A percentile compares a stretch with the other conserved stretches of the same genome.
Evolutionary conservation across 2,797 vertebrate genomes (phyloP).

Genomic region (Enteromius treurensis): DNA sequence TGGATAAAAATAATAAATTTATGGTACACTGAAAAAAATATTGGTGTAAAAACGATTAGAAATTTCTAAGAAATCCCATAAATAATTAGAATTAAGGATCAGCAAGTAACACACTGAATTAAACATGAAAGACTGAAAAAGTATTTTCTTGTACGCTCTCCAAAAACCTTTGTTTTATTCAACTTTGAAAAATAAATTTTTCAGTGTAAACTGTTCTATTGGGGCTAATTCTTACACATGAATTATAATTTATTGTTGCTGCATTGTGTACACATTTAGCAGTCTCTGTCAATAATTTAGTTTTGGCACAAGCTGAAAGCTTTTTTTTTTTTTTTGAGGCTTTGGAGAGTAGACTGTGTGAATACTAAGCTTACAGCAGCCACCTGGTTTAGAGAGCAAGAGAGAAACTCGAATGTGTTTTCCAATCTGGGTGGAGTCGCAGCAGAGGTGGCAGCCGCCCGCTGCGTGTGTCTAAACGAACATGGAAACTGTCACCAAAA

Average conservation of each 20-base stretch:
- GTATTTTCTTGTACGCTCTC: background rate
- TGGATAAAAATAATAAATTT: background rate
- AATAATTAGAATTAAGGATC: background rate
- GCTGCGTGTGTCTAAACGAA: conserved; percentile 38
- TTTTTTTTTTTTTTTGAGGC: background rate
- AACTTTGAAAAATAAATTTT: background rate
- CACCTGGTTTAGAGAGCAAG: background rate
- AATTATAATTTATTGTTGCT: conserved; percentile 12
- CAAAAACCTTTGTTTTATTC: background rate
- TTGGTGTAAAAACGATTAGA: background rate
- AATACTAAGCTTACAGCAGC: conserved; percentile 1
- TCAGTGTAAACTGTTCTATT: background rate
- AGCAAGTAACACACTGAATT: background rate
- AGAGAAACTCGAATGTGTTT: conserved; percentile 22
- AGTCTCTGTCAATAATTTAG: background rate
- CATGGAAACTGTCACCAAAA: conserved; percentile 42
- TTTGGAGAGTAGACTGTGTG: conserved; percentile 1
- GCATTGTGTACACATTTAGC: conserved; percentile 8
- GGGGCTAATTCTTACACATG: conserved; percentile 3
- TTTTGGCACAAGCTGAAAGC: conserved; percentile 10
- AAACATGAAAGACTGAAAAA: conserved; percentile 3
- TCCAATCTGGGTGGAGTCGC: conserved; percentile 27
- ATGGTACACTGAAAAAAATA: background rate
- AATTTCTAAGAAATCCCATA: background rate
- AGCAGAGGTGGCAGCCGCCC: background rate